These are phyloP conservation scores for Python bivittatus DNA, from an alignment of 2,113 vertebrate species.

Conservation along the genomic window DNA sequence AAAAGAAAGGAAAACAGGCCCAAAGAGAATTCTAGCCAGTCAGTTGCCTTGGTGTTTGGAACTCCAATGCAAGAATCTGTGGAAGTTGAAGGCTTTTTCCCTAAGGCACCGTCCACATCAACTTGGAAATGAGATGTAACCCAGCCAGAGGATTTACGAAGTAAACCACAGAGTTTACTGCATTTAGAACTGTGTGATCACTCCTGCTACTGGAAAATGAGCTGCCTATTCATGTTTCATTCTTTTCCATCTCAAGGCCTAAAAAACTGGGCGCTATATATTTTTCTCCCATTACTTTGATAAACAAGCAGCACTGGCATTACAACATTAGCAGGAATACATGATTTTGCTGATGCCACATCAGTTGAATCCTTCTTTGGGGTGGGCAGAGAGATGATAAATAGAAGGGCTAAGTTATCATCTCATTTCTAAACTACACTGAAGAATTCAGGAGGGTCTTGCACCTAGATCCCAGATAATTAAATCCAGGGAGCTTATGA, in stretches of 20 bases:
- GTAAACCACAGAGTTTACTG: background rate
- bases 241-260: no score
- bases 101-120: background rate
- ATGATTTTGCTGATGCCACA: background rate
- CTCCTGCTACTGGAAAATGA: background rate
- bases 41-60: background rate
- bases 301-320: background rate
- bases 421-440: background rate
- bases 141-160: background rate
- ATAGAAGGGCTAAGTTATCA: background rate
- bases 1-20: no score
- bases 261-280: background rate
- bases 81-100: background rate
- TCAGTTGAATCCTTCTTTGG: background rate
- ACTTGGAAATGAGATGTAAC: background rate
- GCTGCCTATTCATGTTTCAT: no score
- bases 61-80: background rate
- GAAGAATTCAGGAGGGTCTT: background rate
- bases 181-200: background rate
- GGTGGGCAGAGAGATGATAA: background rate
- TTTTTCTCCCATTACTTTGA: background rate
- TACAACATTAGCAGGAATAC: background rate
- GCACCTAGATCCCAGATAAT: background rate
- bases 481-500: background rate
- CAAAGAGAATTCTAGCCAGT: background rate